Conservation (phyloP, 2,797 vertebrate genomes). For the Arctocebus calabarensis region DNA sequence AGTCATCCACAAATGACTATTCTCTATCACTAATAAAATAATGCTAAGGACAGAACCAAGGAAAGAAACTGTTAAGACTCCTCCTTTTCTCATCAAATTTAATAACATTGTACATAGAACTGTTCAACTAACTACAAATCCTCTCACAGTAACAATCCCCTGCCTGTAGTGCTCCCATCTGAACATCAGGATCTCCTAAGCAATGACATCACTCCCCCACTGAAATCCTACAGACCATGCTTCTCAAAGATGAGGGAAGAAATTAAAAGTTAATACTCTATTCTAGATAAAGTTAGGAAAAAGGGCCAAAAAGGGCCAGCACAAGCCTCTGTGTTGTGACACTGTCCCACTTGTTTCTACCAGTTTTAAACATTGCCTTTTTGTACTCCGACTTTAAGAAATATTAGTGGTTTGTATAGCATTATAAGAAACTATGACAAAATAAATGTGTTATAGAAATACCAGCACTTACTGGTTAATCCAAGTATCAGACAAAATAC, state of each 20-base stretch:
- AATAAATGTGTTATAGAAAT: background rate
- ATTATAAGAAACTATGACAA: constrained; percentile 41
- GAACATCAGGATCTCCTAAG: background rate
- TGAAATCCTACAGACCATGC: constrained; percentile 28
- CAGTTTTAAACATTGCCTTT: constrained; percentile 52
- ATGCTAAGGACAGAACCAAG: background rate
- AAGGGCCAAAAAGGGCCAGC: background rate
- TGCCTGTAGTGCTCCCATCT: background rate
- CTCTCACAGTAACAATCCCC: background rate
- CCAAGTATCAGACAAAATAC: background rate
- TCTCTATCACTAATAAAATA: background rate
- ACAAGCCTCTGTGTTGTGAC: too few relatives aligned
- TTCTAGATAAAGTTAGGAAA: background rate
- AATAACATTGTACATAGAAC: background rate
- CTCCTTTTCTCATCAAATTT: background rate
- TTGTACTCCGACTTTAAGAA: constrained; percentile 29
- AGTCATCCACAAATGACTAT: background rate
- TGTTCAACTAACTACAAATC: background rate
- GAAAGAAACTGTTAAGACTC: background rate
- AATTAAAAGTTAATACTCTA: background rate
- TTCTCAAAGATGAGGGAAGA: constrained; percentile 46
- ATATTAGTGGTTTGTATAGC: background rate
- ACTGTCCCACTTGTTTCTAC: background rate
- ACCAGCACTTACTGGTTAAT: constrained; percentile 12
- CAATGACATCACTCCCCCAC: background rate